Evolutionary conservation across 2,888 invertebrate genomes (phyloP).

Genomic region (Deladenus siricidicola): DNA sequence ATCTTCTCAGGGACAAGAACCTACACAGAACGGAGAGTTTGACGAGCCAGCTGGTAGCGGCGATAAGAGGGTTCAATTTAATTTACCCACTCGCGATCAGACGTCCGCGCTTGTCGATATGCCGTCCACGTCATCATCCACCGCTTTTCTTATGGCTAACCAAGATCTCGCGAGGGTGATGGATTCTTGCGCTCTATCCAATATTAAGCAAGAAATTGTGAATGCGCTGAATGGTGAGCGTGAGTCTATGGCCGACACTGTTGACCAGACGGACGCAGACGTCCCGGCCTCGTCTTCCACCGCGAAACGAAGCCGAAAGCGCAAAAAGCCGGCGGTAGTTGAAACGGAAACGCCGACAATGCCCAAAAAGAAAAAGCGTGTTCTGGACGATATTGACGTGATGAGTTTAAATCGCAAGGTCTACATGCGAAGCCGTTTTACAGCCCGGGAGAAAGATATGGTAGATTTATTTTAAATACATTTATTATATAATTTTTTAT

Average conservation of each 20-base stretch:
- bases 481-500: neutral
- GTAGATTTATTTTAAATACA: slow-evolving; percentile 15
- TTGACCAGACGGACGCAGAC: too few species aligned
- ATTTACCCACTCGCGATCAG: neutral
- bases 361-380: slow-evolving; percentile 26
- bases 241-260: neutral
- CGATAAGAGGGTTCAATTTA: neutral
- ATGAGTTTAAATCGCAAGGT: slow-evolving; percentile 30
- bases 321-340: neutral
- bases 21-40: too few species aligned
- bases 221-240: neutral
- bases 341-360: neutral
- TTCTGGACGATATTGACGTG: slow-evolving; percentile 36
- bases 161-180: neutral
- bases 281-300: neutral
- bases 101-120: neutral
- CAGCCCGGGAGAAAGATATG: slow-evolving; percentile 40
- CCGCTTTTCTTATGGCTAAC: neutral
- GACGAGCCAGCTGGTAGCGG: too few species aligned
- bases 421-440: slow-evolving; percentile 36
- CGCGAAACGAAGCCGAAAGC: neutral
- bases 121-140: neutral
- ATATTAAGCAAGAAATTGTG: neutral
- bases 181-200: neutral
- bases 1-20: too few species aligned